A percentile compares a stretch with the other conserved stretches of the same genome.
phyloP scores from a whole-genome alignment of 2,888 invertebrate genomes.

The Colletes collaris region DNA sequence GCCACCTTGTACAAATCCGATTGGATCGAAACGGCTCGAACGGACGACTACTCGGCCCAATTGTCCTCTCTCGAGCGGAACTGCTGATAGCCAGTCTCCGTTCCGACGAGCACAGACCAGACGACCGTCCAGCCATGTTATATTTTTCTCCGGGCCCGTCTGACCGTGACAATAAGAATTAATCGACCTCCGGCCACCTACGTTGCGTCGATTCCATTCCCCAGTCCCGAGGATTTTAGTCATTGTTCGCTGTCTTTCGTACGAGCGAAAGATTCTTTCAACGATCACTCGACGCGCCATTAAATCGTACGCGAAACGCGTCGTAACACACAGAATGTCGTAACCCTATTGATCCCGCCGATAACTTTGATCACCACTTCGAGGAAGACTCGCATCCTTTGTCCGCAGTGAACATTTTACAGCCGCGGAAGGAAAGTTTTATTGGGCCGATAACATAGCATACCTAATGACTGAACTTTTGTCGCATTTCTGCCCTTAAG shows the following conservation, averaged over 20 bases:
- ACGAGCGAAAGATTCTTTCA: conserved; percentile 51
- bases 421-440: conserved; percentile 10
- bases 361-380: conserved; percentile 41
- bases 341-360: conserved; percentile 37
- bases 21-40: conserved; percentile 59
- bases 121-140: conserved; percentile 67
- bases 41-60: conserved; percentile 68
- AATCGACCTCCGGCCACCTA: conserved; percentile 73
- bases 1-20: conserved; percentile 58
- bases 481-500: neutral
- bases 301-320: conserved; percentile 31
- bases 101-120: conserved; percentile 58
- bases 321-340: conserved; percentile 39
- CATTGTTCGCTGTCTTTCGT: conserved; percentile 29
- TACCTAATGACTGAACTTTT: neutral
- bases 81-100: conserved; percentile 68
- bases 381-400: conserved; percentile 17
- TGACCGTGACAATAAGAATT: conserved; percentile 78
- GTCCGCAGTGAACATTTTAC: conserved; percentile 19
- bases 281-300: conserved; percentile 32
- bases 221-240: conserved; percentile 17
- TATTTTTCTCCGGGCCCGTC: conserved; percentile 66
- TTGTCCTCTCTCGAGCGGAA: conserved; percentile 72
- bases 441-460: neutral
- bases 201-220: conserved; percentile 42